phyloP scores from a whole-genome alignment of 2,888 invertebrate genomes.

The Hermodice carunculata region DNA sequence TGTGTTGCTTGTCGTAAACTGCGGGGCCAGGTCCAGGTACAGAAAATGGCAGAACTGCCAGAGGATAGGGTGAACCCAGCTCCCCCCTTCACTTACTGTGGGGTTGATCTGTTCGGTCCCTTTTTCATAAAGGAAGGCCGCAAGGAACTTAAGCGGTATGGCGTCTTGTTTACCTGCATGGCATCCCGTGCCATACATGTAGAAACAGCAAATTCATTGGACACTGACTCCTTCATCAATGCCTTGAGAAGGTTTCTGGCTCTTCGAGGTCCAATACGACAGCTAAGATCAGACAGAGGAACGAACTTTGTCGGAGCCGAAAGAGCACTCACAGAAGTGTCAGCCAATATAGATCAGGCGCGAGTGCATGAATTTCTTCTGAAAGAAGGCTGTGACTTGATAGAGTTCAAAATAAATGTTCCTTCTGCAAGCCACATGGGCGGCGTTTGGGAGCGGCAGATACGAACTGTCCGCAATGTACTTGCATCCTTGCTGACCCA shows the following conservation, averaged over 20 bases:
- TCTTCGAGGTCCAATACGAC: slow-evolving; percentile 32
- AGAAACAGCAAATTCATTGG: slow-evolving; percentile 40
- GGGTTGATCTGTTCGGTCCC: slow-evolving; percentile 63
- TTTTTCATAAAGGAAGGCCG: slow-evolving; percentile 47
- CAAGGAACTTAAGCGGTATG: slow-evolving; percentile 50
- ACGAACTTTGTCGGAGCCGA: slow-evolving; percentile 36
- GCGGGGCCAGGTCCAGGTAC: slow-evolving; percentile 37
- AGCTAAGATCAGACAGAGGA: slow-evolving; percentile 34
- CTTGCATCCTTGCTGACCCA: neutral
- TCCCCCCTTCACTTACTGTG: slow-evolving; percentile 51
- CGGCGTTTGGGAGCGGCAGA: slow-evolving; percentile 1
- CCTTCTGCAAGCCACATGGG: slow-evolving; percentile 23
- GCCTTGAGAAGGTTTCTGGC: slow-evolving; percentile 35
- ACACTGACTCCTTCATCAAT: slow-evolving; percentile 44
- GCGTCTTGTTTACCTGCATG: slow-evolving; percentile 58
- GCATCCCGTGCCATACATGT: slow-evolving; percentile 55
- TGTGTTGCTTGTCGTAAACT: slow-evolving; percentile 55
- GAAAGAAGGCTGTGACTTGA: slow-evolving; percentile 1
- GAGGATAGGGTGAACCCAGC: slow-evolving; percentile 44
- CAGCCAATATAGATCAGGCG: slow-evolving; percentile 20
- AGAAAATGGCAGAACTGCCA: slow-evolving; percentile 63
- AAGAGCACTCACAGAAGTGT: slow-evolving; percentile 20
- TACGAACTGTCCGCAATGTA: neutral
- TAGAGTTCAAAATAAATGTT: neutral
- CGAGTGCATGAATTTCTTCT: slow-evolving; percentile 13